These are phyloP conservation scores for Rosalia funebris DNA, from an alignment of 2,888 invertebrate genomes.

Conservation along the genomic window DNA sequence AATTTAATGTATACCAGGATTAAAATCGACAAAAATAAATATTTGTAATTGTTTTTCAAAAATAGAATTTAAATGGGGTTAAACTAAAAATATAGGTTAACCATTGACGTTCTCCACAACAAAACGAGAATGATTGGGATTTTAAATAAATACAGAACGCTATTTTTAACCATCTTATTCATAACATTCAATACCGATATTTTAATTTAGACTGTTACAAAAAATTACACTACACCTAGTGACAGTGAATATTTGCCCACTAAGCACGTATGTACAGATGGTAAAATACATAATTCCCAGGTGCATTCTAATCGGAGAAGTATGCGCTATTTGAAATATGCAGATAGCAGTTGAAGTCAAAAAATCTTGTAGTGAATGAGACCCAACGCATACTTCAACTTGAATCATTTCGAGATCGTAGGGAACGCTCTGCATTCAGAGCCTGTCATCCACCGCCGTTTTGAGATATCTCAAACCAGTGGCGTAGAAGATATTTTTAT, in stretches of 20 bases:
- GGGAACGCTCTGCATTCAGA: conserved; percentile 48
- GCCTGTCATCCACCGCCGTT: conserved; percentile 48
- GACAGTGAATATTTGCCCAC: background rate
- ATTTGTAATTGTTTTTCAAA: conserved; percentile 47
- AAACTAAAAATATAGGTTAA: conserved; percentile 48
- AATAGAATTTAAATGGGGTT: conserved; percentile 44
- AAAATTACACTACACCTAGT: background rate
- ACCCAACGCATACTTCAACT: conserved; percentile 42
- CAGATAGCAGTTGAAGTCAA: conserved; percentile 22
- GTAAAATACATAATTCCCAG: background rate
- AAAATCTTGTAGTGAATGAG: conserved; percentile 42
- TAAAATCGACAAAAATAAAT: conserved; percentile 47
- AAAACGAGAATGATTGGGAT: conserved; percentile 31
- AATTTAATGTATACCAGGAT: conserved; percentile 20
- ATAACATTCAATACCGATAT: background rate
- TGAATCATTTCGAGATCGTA: conserved; percentile 48
- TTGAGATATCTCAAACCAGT: conserved; percentile 42
- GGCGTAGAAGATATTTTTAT: conserved; percentile 33
- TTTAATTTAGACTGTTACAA: background rate
- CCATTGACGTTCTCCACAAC: conserved; percentile 29
- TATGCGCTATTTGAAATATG: conserved; percentile 4
- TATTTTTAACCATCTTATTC: conserved; percentile 16
- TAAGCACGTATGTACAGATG: background rate
- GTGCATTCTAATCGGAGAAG: background rate
- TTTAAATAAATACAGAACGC: conserved; percentile 29